These are phyloP conservation scores for Melikaiella ostensackeni DNA, from an alignment of 2,888 invertebrate species.

Conservation along the genomic window DNA sequence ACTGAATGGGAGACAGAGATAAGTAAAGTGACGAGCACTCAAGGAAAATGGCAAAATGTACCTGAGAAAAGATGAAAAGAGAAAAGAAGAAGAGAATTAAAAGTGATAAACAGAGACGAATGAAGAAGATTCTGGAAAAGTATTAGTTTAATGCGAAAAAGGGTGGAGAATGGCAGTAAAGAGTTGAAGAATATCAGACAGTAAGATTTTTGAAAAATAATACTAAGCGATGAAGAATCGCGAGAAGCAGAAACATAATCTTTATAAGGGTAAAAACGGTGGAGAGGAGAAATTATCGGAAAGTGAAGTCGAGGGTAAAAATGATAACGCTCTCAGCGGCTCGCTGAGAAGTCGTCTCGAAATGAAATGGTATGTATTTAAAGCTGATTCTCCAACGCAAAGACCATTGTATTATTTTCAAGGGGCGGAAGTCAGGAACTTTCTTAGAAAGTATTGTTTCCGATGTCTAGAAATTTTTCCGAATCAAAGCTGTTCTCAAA, in stretches of 20 bases:
- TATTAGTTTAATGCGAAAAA: neutral
- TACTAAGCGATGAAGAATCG: neutral
- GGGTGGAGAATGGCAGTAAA: neutral
- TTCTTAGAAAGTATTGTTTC: neutral
- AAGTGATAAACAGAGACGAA: neutral
- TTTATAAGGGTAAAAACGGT: neutral
- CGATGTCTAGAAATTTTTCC: neutral
- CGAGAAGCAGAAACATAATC: neutral
- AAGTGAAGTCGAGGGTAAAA: conserved; percentile 32
- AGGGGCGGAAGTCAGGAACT: neutral
- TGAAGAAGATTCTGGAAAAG: neutral
- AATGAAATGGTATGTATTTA: conserved; percentile 34
- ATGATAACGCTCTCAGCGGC: conserved; percentile 26
- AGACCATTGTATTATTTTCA: neutral
- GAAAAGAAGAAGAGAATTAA: neutral
- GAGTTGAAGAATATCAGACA: neutral
- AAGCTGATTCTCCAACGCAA: conserved; percentile 2
- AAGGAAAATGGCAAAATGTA: neutral
- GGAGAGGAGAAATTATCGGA: neutral
- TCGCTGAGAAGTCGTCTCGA: neutral
- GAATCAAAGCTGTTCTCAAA: neutral
- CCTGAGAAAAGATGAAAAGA: neutral
- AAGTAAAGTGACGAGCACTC: conserved; percentile 16
- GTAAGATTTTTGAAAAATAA: conserved; percentile 4
- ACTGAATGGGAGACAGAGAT: conserved; percentile 15